These are phyloP conservation scores for Ploceus nigricollis DNA, from an alignment of 2,113 vertebrate genomes.

Conservation along the genomic window DNA sequence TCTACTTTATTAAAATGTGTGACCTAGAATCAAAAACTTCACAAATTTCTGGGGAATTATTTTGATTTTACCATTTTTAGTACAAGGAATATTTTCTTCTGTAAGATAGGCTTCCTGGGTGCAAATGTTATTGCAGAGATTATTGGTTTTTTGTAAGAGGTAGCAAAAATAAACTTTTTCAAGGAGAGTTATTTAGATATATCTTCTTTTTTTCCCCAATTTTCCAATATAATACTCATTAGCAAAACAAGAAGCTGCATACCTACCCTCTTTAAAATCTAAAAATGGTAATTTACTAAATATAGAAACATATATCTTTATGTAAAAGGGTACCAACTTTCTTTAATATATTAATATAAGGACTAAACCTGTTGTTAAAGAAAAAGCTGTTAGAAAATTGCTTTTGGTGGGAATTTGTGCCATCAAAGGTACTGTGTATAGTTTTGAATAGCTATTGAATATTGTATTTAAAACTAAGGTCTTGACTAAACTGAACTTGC, in stretches of 20 bases:
- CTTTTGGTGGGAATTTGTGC: neutral
- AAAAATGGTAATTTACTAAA: neutral
- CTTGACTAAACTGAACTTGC: neutral
- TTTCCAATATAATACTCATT: neutral
- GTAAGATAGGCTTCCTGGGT: neutral
- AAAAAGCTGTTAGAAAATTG: neutral
- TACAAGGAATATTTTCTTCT: neutral
- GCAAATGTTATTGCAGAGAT: neutral
- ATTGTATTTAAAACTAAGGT: neutral
- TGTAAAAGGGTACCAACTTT: neutral
- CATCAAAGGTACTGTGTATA: neutral
- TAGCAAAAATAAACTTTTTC: neutral
- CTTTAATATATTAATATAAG: neutral
- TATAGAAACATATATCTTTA: neutral
- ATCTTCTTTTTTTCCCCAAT: fast-evolving
- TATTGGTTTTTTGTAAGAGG: neutral
- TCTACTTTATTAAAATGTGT: neutral
- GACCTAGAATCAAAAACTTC: neutral
- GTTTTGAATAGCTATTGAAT: neutral
- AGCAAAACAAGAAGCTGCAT: neutral
- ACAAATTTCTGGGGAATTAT: neutral
- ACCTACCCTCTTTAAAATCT: neutral
- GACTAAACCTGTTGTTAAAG: neutral
- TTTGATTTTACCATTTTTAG: neutral
- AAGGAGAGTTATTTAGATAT: neutral